Conservation (phyloP, 2,113 vertebrate species). For the Centropus unirufus region DNA sequence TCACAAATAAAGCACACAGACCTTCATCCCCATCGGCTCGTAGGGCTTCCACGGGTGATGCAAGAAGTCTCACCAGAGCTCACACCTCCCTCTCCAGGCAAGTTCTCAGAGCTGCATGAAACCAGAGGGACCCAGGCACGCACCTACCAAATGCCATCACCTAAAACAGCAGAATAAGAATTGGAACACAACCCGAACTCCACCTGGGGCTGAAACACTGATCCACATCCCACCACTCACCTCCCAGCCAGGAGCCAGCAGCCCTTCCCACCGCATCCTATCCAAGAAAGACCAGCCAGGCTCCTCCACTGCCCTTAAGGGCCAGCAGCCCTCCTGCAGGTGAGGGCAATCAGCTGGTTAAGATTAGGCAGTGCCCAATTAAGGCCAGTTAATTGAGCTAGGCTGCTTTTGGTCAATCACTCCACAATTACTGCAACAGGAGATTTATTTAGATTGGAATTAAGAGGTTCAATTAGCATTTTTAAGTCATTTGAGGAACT, state of each 20-base stretch:
- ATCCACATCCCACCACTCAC: background rate
- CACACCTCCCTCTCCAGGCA: too few species aligned
- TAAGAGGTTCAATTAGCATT: background rate
- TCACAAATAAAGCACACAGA: fast-evolving
- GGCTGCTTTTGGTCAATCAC: background rate
- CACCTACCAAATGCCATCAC: fast-evolving
- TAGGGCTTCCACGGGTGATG: fast-evolving
- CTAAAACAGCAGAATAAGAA: fast-evolving
- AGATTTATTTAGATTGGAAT: background rate
- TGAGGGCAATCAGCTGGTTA: fast-evolving
- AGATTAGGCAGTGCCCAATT: background rate
- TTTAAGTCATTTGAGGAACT: background rate
- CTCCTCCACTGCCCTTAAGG: fast-evolving
- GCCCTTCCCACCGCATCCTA: fast-evolving
- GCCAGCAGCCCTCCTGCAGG: background rate
- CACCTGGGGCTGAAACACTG: fast-evolving
- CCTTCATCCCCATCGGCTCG: fast-evolving
- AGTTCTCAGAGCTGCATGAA: fast-evolving
- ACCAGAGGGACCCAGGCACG: fast-evolving
- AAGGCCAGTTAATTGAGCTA: background rate
- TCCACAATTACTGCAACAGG: background rate
- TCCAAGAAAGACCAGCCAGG: fast-evolving
- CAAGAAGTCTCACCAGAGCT: background rate
- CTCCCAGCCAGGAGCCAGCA: background rate
- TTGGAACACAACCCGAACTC: fast-evolving